These are phyloP conservation scores for Adelphocoris suturalis DNA, from an alignment of 2,888 invertebrate species.

Conservation along the genomic window DNA sequence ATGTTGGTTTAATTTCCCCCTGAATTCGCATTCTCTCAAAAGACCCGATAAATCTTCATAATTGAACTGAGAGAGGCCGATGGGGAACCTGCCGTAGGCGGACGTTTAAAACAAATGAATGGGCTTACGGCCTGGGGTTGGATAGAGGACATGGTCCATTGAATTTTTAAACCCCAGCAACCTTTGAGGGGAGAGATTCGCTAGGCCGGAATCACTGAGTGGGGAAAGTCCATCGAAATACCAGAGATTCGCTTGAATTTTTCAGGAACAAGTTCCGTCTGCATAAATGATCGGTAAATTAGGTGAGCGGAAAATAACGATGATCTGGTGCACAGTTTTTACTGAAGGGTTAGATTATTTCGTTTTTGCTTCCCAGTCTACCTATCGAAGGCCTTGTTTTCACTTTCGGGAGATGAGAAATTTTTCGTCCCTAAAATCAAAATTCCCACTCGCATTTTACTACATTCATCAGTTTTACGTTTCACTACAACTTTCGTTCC, in stretches of 20 bases:
- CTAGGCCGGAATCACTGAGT: neutral
- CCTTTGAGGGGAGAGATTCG: neutral
- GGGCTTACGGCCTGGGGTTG: neutral
- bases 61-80: slow-evolving; percentile 1
- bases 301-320: neutral
- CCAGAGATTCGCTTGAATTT: neutral
- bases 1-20: neutral
- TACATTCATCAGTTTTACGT: too few species aligned
- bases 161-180: neutral
- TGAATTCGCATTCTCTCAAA: neutral
- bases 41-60: slow-evolving; percentile 1
- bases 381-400: too few species aligned
- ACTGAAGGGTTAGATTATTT: too few species aligned
- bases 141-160: neutral
- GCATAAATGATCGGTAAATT: neutral
- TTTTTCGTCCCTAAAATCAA: too few species aligned
- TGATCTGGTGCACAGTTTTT: too few species aligned
- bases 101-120: neutral
- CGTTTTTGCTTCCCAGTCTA: too few species aligned
- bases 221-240: neutral
- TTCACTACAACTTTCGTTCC: too few species aligned
- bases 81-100: slow-evolving; percentile 1
- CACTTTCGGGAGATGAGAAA: too few species aligned
- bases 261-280: neutral
- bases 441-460: too few species aligned